Percentiles rank a stretch among this genome's conserved stretches.
Evolutionary conservation across 2,113 vertebrate species (phyloP).

Genomic region (Nannobrachium achirus): DNA sequence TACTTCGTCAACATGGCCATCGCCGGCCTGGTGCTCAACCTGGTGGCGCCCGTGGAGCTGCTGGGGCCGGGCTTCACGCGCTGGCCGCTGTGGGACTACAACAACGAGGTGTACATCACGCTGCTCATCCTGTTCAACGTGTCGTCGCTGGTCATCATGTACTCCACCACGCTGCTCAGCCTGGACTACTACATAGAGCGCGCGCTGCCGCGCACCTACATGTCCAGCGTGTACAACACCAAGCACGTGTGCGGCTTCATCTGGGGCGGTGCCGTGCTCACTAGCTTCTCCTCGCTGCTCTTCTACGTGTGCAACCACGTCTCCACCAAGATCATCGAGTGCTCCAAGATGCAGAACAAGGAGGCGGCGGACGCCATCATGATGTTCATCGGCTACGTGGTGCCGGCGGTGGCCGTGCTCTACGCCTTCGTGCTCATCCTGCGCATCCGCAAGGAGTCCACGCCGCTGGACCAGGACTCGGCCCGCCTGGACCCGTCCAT

Average conservation of each 20-base stretch:
- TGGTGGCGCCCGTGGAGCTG: constrained; percentile 88
- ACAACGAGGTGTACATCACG: constrained; percentile 90
- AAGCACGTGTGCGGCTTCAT: constrained; percentile 96
- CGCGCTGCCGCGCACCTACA: constrained; percentile 93
- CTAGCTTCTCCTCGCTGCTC: constrained; percentile 95
- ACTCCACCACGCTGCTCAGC: constrained; percentile 93
- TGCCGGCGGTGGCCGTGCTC: constrained; percentile 87
- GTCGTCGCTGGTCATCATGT: constrained; percentile 92
- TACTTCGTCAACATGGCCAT: constrained; percentile 98
- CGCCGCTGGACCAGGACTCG: constrained; percentile 89
- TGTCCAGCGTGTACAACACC: constrained; percentile 97
- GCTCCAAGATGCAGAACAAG: constrained; percentile 94
- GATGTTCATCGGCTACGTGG: constrained; percentile 93
- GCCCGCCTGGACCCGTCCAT: constrained; percentile 89
- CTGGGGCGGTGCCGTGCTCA: constrained; percentile 96
- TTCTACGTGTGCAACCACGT: constrained; percentile 96
- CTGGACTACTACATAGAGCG: constrained; percentile 97
- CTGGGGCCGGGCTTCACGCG: constrained; percentile 86
- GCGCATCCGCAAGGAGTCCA: constrained; percentile 88
- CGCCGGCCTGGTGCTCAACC: constrained; percentile 90
- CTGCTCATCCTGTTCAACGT: constrained; percentile 95
- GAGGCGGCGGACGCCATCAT: constrained; percentile 92
- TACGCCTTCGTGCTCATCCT: constrained; percentile 89
- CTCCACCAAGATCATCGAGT: constrained; percentile 90
- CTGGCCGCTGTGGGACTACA: constrained; percentile 90